Conservation (phyloP, 2,888 invertebrate species). For the Drosophila percnosoma region DNA sequence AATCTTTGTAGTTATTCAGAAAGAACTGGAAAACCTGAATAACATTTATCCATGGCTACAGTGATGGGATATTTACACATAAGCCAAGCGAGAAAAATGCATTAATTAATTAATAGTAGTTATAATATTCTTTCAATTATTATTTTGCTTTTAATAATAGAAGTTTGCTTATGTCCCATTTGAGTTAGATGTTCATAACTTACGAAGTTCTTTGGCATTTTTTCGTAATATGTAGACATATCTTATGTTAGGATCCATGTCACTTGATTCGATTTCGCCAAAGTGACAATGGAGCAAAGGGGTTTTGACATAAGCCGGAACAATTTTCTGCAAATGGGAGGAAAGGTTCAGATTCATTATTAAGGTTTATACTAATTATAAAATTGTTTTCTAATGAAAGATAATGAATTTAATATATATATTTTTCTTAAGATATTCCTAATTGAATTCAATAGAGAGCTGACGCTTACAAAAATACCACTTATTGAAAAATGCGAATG, state of each 20-base stretch:
- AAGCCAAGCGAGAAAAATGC: background rate
- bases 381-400: background rate
- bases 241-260: slow-evolving; percentile 86
- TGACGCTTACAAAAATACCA: background rate
- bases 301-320: slow-evolving; percentile 89
- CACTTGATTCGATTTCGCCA: slow-evolving; percentile 87
- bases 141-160: background rate
- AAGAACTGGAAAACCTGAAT: background rate
- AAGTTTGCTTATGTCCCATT: background rate
- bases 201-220: slow-evolving; percentile 86
- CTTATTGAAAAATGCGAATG: background rate
- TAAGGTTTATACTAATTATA: background rate
- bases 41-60: background rate
- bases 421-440: background rate
- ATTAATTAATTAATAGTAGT: background rate
- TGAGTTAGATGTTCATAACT: slow-evolving; percentile 44
- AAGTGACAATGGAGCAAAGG: slow-evolving; percentile 89
- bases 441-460: background rate
- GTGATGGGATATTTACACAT: background rate
- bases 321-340: slow-evolving; percentile 86
- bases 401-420: background rate
- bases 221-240: slow-evolving; percentile 91
- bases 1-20: background rate
- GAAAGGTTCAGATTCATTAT: background rate
- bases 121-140: background rate